These are phyloP conservation scores for Elachura formosa DNA, from an alignment of 2,113 vertebrate species.

Conservation along the genomic window DNA sequence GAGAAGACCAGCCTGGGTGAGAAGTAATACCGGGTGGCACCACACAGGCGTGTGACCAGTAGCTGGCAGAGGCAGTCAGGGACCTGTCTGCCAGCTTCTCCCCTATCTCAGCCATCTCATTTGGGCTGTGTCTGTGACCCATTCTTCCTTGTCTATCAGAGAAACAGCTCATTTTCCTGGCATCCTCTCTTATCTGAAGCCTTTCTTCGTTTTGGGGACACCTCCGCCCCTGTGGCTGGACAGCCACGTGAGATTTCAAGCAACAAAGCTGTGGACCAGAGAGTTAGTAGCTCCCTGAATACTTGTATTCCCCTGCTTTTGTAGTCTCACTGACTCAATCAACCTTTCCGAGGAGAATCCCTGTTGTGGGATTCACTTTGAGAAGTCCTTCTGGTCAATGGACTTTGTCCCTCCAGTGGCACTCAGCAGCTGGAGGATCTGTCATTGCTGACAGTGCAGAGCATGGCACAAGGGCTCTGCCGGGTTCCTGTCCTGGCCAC, in stretches of 20 bases:
- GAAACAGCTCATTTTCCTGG: background rate
- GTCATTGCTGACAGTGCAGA: background rate
- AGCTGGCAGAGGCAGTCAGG: background rate
- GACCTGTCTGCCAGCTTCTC: background rate
- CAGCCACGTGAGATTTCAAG: background rate
- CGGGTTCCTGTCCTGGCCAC: background rate
- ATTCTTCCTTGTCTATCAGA: background rate
- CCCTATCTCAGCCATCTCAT: background rate
- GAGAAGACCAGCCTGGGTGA: background rate
- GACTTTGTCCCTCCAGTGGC: background rate
- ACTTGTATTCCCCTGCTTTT: background rate
- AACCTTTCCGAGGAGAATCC: background rate
- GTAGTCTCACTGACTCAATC: background rate
- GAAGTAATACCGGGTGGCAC: background rate
- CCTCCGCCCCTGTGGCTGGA: background rate
- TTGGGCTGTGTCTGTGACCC: conserved; percentile 8
- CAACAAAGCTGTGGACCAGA: background rate
- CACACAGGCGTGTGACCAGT: background rate
- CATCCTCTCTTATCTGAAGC: background rate
- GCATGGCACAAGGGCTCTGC: background rate
- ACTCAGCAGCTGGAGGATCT: background rate
- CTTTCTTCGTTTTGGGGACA: background rate
- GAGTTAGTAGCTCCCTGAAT: background rate
- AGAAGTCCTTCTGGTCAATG: background rate
- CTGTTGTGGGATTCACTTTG: background rate